These are phyloP conservation scores for Nemotelus nigrinus DNA, from an alignment of 2,888 invertebrate genomes.

Conservation along the genomic window DNA sequence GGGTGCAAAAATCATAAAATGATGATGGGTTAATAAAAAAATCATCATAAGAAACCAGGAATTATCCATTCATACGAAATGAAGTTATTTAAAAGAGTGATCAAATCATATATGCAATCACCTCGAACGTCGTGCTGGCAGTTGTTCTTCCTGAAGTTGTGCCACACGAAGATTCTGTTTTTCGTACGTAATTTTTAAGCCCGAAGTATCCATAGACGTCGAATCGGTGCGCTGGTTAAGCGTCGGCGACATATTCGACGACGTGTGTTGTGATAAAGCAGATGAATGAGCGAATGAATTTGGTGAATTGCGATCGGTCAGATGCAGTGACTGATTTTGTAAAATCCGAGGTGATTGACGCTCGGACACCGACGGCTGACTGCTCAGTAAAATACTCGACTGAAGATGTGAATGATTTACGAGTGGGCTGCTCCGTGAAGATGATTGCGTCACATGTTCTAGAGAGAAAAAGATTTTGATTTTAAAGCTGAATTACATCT, in stretches of 20 bases:
- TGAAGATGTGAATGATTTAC: conserved; percentile 58
- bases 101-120: conserved; percentile 57
- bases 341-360: conserved; percentile 56
- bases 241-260: conserved; percentile 53
- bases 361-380: conserved; percentile 50
- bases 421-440: conserved; percentile 54
- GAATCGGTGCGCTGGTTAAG: conserved; percentile 55
- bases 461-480: not conserved
- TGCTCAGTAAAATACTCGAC: conserved; percentile 45
- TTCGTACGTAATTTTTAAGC: conserved; percentile 68
- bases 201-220: conserved; percentile 65
- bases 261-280: conserved; percentile 57
- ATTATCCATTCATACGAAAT: too few relatives aligned
- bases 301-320: conserved; percentile 23
- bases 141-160: conserved; percentile 64
- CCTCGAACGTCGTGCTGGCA: conserved; percentile 70
- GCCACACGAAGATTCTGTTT: conserved; percentile 67
- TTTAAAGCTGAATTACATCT: too few relatives aligned
- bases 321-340: conserved; percentile 52
- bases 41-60: too few relatives aligned
- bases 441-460: conserved; percentile 44
- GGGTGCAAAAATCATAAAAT: too few relatives aligned
- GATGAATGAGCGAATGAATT: conserved; percentile 43
- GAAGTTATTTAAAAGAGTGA: conserved; percentile 47
- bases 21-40: too few relatives aligned